Percentiles rank a stretch among this genome's conserved stretches.
Evolutionary conservation across 2,113 vertebrate species (phyloP).

Genomic region (Lutjanus erythropterus): DNA sequence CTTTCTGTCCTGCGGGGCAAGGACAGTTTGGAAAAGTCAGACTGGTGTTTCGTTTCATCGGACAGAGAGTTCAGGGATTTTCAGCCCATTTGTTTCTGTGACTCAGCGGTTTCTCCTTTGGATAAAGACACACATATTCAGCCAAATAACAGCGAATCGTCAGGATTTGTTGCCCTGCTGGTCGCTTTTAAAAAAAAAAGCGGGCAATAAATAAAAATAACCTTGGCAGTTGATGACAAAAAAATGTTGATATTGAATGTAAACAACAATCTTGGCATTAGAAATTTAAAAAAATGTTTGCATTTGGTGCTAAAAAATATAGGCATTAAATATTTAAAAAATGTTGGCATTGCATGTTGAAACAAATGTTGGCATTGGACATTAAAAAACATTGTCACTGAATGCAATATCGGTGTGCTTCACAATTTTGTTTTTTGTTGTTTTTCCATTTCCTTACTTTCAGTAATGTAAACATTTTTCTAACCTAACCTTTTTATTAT

Average conservation of each 20-base stretch:
- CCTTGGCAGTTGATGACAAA: too few species aligned
- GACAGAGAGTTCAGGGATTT: background rate
- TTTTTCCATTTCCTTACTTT: too few species aligned
- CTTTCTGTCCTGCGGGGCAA: slow-evolving; percentile 6
- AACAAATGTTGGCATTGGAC: too few species aligned
- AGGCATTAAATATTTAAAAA: background rate
- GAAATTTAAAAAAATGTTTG: background rate
- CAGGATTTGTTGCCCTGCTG: background rate
- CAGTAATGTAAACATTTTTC: too few species aligned
- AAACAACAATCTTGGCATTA: background rate
- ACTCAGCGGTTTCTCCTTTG: slow-evolving; percentile 40
- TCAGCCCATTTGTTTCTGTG: background rate
- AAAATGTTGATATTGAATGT: too few species aligned
- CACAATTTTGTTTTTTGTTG: too few species aligned
- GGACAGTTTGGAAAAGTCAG: background rate
- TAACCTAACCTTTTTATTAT: background rate
- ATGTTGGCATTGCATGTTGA: background rate
- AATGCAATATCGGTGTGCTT: too few species aligned
- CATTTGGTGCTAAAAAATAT: background rate
- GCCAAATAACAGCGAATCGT: slow-evolving; percentile 2
- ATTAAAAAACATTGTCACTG: background rate
- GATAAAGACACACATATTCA: background rate
- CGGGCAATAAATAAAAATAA: too few species aligned
- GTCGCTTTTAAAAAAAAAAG: background rate
- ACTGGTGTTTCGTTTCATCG: slow-evolving; percentile 44